Conservation (phyloP, 2,888 invertebrate genomes). For the Congeria kusceri region DNA sequence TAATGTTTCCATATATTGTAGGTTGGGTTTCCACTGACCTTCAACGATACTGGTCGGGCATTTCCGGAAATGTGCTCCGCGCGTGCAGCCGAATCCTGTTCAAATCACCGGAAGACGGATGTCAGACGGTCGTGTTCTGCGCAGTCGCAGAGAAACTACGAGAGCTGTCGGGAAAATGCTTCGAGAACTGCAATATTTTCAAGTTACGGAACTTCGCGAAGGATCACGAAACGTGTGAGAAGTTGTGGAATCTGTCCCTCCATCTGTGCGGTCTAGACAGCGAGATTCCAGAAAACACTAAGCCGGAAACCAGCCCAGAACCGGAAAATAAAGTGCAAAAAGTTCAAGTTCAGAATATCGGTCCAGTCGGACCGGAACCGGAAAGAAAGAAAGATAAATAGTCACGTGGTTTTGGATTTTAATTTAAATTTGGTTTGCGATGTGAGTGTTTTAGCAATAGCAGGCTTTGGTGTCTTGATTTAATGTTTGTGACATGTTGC, state of each 20-base stretch:
- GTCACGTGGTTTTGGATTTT: neutral
- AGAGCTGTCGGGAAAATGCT: slow-evolving; percentile 75
- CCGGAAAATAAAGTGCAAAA: neutral
- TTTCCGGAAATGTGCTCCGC: slow-evolving; percentile 75
- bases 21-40: slow-evolving; percentile 78
- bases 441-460: no score
- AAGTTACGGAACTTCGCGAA: slow-evolving; percentile 63
- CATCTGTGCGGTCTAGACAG: slow-evolving; percentile 73
- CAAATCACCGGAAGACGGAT: slow-evolving; percentile 80
- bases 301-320: neutral
- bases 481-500: no score
- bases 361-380: slow-evolving; percentile 13
- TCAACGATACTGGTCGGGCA: slow-evolving; percentile 78
- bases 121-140: slow-evolving; percentile 80
- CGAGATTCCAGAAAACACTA: slow-evolving; percentile 45
- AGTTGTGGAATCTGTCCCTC: slow-evolving; percentile 76
- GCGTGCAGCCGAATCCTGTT: slow-evolving; percentile 75
- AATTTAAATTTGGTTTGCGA: no score
- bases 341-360: slow-evolving; percentile 15
- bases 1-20: slow-evolving; percentile 57
- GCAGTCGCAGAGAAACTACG: slow-evolving; percentile 77
- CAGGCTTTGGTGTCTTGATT: no score
- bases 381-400: slow-evolving; percentile 1
- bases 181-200: slow-evolving; percentile 71
- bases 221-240: slow-evolving; percentile 67